A percentile compares a stretch with the other conserved stretches of the same genome.
These are phyloP conservation scores for Tribolium freemani DNA, from an alignment of 2,888 invertebrate species.

Conservation along the genomic window DNA sequence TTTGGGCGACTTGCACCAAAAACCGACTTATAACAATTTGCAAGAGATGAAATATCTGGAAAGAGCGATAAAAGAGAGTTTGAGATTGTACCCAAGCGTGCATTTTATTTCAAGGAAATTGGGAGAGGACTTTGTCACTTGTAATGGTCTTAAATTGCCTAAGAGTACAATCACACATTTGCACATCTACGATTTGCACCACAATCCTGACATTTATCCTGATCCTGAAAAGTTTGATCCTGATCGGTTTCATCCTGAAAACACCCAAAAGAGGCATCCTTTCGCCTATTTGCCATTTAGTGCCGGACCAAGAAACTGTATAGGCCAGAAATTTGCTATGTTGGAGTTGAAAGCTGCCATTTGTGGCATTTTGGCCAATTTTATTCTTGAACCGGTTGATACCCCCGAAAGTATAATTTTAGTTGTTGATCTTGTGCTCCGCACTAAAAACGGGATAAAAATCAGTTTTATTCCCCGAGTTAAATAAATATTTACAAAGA, in stretches of 20 bases:
- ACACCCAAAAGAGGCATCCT: conserved; percentile 71
- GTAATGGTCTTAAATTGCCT: conserved; percentile 67
- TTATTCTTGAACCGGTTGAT: conserved; percentile 69
- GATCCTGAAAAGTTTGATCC: conserved; percentile 78
- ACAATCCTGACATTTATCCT: conserved; percentile 74
- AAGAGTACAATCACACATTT: conserved; percentile 70
- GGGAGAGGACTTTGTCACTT: conserved; percentile 52
- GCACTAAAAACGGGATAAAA: conserved; percentile 66
- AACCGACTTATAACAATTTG: conserved; percentile 59
- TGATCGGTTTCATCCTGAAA: conserved; percentile 77
- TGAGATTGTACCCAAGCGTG: conserved; percentile 64
- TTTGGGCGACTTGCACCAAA: conserved; percentile 39
- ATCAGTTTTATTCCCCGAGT: conserved; percentile 57
- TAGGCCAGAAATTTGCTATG: conserved; percentile 79
- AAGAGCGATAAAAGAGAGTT: conserved; percentile 62
- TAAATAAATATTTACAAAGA: background rate
- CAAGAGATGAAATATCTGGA: conserved; percentile 63
- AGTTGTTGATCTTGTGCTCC: conserved; percentile 69
- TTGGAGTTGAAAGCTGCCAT: conserved; percentile 75
- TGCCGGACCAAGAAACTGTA: conserved; percentile 78
- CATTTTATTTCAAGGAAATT: conserved; percentile 60
- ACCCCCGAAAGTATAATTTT: conserved; percentile 67
- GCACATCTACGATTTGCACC: conserved; percentile 75
- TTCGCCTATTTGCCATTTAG: conserved; percentile 78
- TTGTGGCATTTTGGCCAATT: conserved; percentile 71